Conservation (phyloP, 2,113 vertebrate genomes). For the Scomber colias region DNA sequence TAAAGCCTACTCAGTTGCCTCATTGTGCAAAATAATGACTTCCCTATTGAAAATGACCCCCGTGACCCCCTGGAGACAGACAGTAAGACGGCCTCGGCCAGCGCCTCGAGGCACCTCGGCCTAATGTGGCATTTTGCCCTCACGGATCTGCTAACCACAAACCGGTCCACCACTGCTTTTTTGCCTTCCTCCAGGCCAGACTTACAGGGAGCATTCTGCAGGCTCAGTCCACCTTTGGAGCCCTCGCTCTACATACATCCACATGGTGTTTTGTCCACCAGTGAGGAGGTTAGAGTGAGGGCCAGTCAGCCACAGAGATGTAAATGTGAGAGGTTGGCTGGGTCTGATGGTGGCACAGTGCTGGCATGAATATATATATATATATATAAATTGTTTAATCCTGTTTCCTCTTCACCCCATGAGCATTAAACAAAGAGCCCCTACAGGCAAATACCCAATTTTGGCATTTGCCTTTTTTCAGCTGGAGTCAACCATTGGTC, state of each 20-base stretch:
- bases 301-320: conserved; percentile 31
- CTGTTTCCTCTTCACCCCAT: neutral
- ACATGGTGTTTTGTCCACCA: conserved; percentile 13
- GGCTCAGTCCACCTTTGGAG: conserved; percentile 17
- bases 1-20: conserved; percentile 61
- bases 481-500: neutral
- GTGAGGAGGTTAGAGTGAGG: conserved; percentile 31
- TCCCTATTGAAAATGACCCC: conserved; percentile 78
- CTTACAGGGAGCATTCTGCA: neutral
- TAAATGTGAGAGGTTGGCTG: conserved; percentile 74
- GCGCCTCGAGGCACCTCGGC: conserved; percentile 64
- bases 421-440: conserved; percentile 20
- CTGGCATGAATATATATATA: neutral
- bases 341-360: conserved; percentile 14
- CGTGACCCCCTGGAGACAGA: conserved; percentile 73
- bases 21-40: conserved; percentile 81
- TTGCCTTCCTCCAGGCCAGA: conserved; percentile 19
- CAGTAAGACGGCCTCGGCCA: conserved; percentile 66
- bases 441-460: conserved; percentile 19
- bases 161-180: conserved; percentile 19
- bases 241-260: conserved; percentile 13
- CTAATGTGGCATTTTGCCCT: conserved; percentile 74
- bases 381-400: neutral
- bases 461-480: conserved; percentile 16
- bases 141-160: conserved; percentile 39